Evolutionary conservation across 2,797 vertebrate species (phyloP).

Genomic region (Sebastes minor): DNA sequence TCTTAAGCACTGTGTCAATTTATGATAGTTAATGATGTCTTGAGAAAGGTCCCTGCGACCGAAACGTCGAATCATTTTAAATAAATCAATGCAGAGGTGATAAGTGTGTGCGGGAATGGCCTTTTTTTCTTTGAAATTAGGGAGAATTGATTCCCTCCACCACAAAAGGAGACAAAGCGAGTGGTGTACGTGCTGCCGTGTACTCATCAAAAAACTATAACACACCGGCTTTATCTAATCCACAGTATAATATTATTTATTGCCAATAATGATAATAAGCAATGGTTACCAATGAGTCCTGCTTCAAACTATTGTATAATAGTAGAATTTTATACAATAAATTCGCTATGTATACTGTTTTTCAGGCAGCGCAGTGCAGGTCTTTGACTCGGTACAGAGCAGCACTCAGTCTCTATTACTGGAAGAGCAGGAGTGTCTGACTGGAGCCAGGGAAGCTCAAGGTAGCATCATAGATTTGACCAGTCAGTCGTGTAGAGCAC

Average conservation of each 20-base stretch:
- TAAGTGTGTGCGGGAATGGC: too few species aligned
- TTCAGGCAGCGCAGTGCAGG: conserved; percentile 1
- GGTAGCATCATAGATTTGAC: conserved; percentile 78
- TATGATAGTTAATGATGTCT: too few species aligned
- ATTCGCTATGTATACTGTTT: background rate
- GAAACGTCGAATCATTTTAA: too few species aligned
- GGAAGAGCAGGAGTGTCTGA: conserved; percentile 56
- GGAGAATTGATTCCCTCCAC: too few species aligned
- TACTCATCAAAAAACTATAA: background rate
- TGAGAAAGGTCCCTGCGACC: too few species aligned
- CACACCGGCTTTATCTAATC: background rate
- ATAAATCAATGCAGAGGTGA: too few species aligned
- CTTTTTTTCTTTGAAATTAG: too few species aligned
- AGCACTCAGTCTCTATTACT: conserved; percentile 75
- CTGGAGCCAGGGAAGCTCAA: conserved; percentile 71
- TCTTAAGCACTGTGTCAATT: too few species aligned
- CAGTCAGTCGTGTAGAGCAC: conserved; percentile 75
- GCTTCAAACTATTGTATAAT: background rate
- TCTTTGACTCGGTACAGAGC: conserved; percentile 22
- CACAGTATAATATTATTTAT: background rate
- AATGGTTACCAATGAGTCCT: background rate
- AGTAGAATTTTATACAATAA: background rate
- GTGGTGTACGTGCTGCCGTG: too few species aligned
- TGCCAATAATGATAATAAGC: background rate
- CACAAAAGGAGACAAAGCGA: too few species aligned